Percentiles rank a stretch among this genome's conserved stretches.
phyloP scores from a whole-genome alignment of 2,888 invertebrate species.

The Gari tellinella region DNA sequence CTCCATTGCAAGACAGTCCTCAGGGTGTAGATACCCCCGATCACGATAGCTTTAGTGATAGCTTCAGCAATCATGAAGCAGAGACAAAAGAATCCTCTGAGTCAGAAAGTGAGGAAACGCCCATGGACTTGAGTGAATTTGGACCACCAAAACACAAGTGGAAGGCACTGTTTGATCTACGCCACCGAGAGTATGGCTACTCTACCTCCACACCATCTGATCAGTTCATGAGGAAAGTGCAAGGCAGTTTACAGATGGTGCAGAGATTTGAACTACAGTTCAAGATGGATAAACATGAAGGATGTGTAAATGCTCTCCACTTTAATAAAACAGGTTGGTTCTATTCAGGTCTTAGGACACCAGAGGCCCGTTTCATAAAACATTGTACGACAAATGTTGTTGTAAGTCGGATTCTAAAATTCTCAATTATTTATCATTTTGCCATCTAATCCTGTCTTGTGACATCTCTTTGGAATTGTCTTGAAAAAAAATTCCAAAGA shows the following conservation, averaged over 20 bases:
- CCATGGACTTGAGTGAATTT: slow-evolving; percentile 49
- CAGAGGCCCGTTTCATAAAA: no score
- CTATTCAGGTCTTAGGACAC: no score
- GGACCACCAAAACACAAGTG: slow-evolving; percentile 87
- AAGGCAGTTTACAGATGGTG: slow-evolving; percentile 92
- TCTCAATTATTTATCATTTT: no score
- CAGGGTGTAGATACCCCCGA: slow-evolving; percentile 39
- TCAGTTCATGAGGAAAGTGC: slow-evolving; percentile 90
- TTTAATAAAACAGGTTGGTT: slow-evolving; percentile 90
- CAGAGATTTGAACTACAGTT: slow-evolving; percentile 92
- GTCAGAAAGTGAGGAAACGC: slow-evolving; percentile 60
- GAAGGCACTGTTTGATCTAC: slow-evolving; percentile 88
- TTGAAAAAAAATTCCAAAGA: no score
- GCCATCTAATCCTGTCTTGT: no score
- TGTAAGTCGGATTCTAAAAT: no score
- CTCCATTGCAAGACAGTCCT: background rate
- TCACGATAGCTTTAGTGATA: slow-evolving; percentile 41
- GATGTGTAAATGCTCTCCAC: slow-evolving; percentile 96
- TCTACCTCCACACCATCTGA: slow-evolving; percentile 84
- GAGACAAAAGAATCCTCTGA: slow-evolving; percentile 46
- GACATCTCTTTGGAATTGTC: no score
- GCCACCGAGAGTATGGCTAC: slow-evolving; percentile 86
- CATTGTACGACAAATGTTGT: no score
- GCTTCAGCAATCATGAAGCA: slow-evolving; percentile 13
- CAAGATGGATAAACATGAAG: slow-evolving; percentile 91